Base-by-base conservation (phyloP, 2,888 invertebrate species). In the Chirona hameri region DNA sequence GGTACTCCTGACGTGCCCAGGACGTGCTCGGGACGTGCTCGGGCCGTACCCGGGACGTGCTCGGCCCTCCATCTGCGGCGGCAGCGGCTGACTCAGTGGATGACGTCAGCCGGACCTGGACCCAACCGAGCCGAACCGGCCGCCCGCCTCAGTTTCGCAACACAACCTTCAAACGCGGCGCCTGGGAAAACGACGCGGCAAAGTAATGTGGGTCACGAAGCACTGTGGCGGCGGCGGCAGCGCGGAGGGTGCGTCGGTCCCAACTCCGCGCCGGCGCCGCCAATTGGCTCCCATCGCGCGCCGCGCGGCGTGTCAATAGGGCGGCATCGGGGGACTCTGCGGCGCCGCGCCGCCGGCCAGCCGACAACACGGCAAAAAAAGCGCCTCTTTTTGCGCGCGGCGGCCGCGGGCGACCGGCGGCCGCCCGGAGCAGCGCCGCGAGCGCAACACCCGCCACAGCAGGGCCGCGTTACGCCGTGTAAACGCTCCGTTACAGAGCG, bases 401-500 rank as follows among this genome's bases (percentile, higher is more conserved):
- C 5, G 85, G 87, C 83, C 84, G 86, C 83, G 27, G 87, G 86
- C 81, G 86, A 87, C 85, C 12, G 86, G 86, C 52, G 84, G 84
- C 83, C 39, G 87, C 83, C 83, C 83, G 86, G 85, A 4, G 87
- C 86, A 60, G 86, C 87, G 72, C 87, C 87, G 91, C 91, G 15
- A 91, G 91, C 18, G 92, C 91, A 14, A 12, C 55, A 7, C 55
- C 55, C 18, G 55, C 15, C 18, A 3, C 15, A 18, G 55, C 52
- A 14, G 55, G 2, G n/a, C 91, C 89, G 88, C 88, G 87, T 83
- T 69, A 94, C 94, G 69, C 92, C 88, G 0, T 93, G 81, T 39
- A 39, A 39, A 39, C 4, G 39, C 39, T 39, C 39, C 39, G 39
- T 3, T 29, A 60, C 15, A 55, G 46, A 14, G 9, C 46, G 76